Conservation (phyloP, 2,888 invertebrate species). For the Cantharis nigra region DNA sequence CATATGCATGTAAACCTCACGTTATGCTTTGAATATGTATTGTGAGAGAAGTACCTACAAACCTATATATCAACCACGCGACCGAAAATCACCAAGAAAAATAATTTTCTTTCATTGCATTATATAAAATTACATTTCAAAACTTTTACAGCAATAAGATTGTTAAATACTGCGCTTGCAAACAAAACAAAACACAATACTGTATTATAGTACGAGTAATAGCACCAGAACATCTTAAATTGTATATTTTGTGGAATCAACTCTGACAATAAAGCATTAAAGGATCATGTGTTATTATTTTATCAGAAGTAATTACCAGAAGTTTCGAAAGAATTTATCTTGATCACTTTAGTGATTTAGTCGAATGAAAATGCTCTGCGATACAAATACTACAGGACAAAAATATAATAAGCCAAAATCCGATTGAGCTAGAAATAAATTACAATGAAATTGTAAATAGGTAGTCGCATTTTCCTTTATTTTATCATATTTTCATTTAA, state of each 20-base stretch:
- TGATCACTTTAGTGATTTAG: not conserved
- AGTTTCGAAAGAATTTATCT: not conserved
- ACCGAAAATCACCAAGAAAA: too few species aligned
- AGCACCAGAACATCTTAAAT: not conserved
- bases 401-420: not conserved
- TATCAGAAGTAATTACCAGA: not conserved
- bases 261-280: not conserved
- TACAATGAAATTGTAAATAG: not conserved
- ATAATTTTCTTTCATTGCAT: too few species aligned
- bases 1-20: too few species aligned
- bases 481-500: too few species aligned
- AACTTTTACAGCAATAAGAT: not conserved
- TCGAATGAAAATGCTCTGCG: not conserved
- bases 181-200: not conserved
- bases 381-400: not conserved
- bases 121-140: too few species aligned
- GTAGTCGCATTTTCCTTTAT: not conserved
- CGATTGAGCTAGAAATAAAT: not conserved
- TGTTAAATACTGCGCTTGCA: not conserved
- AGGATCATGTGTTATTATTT: not conserved
- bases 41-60: too few species aligned
- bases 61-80: too few species aligned
- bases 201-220: not conserved
- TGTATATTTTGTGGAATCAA: not conserved
- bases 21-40: too few species aligned